Evolutionary conservation across 1,140 invertebrate genomes (phyloP).

Genomic region (Eumeta japonica): DNA sequence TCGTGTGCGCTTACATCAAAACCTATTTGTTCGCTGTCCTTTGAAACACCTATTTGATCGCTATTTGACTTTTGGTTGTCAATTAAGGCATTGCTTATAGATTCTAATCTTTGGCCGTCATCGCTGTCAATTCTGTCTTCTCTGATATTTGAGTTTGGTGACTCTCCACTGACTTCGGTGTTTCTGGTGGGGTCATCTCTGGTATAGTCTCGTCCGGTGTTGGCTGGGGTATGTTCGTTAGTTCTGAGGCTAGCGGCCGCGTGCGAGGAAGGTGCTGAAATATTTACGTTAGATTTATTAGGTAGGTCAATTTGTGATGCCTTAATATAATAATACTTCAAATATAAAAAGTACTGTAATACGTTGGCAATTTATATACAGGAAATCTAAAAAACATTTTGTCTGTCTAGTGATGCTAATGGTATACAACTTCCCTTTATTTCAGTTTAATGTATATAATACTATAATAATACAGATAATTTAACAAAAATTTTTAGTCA

Average conservation of each 20-base stretch:
- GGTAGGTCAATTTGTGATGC: conserved; percentile 6
- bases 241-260: conserved; percentile 28
- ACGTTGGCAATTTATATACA: background rate
- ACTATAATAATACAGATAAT: too few species aligned
- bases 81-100: too few species aligned
- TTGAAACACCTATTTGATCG: too few species aligned
- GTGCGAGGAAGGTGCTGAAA: conserved; percentile 49
- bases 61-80: too few species aligned
- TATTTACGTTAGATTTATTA: conserved; percentile 2
- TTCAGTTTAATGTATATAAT: too few species aligned
- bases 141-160: conserved; percentile 1
- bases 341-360: too few species aligned
- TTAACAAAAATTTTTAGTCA: too few species aligned
- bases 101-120: too few species aligned
- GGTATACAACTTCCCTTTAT: too few species aligned
- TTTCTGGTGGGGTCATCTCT: conserved; percentile 39
- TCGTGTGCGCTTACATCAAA: too few species aligned
- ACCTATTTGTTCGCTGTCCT: too few species aligned
- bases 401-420: background rate
- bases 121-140: conserved; percentile 2
- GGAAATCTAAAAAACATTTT: background rate
- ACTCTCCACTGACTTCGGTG: conserved; percentile 18
- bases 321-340: too few species aligned
- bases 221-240: conserved; percentile 27
- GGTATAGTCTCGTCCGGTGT: conserved; percentile 40